These are phyloP conservation scores for Apamea sordens DNA, from an alignment of 2,888 invertebrate genomes.

Conservation along the genomic window DNA sequence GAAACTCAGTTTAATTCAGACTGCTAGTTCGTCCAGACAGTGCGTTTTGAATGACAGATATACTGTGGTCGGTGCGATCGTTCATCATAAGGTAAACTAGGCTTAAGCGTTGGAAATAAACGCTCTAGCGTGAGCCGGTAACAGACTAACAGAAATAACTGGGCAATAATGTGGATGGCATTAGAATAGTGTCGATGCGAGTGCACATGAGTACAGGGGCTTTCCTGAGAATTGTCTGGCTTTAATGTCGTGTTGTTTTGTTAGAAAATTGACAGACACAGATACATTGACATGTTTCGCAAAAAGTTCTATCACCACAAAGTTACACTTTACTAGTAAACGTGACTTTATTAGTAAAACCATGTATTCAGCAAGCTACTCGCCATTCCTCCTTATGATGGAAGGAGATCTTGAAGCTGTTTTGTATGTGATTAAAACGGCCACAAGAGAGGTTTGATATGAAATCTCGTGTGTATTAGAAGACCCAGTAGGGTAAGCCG, in stretches of 20 bases:
- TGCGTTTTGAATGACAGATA: conserved; percentile 60
- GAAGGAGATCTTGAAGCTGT: neutral
- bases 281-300: neutral
- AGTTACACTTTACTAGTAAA: too few species aligned
- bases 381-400: neutral
- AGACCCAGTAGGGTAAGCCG: too few species aligned
- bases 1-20: conserved; percentile 7
- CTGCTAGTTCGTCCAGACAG: conserved; percentile 30
- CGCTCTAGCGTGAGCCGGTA: conserved; percentile 45
- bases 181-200: conserved; percentile 37
- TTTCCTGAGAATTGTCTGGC: conserved; percentile 7
- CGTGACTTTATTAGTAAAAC: too few species aligned
- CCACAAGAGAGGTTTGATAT: neutral
- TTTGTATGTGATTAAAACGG: neutral
- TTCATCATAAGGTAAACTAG: conserved; percentile 66
- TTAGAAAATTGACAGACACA: neutral
- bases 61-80: conserved; percentile 48
- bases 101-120: conserved; percentile 62
- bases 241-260: neutral
- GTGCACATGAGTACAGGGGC: conserved; percentile 3
- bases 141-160: conserved; percentile 60
- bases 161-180: conserved; percentile 44
- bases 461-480: neutral
- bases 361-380: too few species aligned
- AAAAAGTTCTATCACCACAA: neutral